Base-by-base conservation (phyloP, 2,797 vertebrate species). In the Astyanax mexicanus region DNA sequence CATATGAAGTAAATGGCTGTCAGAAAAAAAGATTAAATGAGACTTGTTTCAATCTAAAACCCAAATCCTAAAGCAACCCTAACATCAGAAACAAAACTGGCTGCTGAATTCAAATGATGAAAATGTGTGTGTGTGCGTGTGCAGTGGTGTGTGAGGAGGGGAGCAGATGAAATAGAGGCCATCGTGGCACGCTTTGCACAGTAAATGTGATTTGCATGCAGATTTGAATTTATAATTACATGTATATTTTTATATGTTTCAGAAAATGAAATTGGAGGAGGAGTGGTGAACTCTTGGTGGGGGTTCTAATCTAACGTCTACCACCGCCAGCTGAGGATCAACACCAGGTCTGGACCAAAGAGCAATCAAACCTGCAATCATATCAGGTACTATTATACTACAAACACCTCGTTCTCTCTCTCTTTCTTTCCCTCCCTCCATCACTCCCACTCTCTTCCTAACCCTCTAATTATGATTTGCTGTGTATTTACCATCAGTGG, bases 221-320 rank as follows among this genome's bases (percentile, higher is more conserved):
- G 85, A 87, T 81, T 54, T 78, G 27, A 74, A 65, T 83, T 85
- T 85, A 84, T 87, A 90, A 88, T 85, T 86, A 88, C 72, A 79
- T 65, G 25, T 81, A 66, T 10, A 80, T 84, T 87, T 82, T 79
- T 84, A 74, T 81, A 78, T 80, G 27, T 76, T 90, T 83, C 67
- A 98, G 97, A 96, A 93, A 92, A 97, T 96, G 95, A 95, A 86
- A 90, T 84, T 86, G 88, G 90, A 93, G 90, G 91, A 93, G 91
- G 91, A 83, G 77, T 91, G 93, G 93, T 96, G 94, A 97, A 84
- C 89, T 86, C 90, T 77, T 64, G 69, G 69, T 58, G 69, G 54
- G 60, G 62, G 69, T 72, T 72, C 69, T 85, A 87, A 88, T 90
- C 85, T 61, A 87, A 89, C 85, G 69, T 80, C 87, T 85, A 75